Conservation (phyloP, 2,797 vertebrate genomes). For the Malurus leucopterus region DNA sequence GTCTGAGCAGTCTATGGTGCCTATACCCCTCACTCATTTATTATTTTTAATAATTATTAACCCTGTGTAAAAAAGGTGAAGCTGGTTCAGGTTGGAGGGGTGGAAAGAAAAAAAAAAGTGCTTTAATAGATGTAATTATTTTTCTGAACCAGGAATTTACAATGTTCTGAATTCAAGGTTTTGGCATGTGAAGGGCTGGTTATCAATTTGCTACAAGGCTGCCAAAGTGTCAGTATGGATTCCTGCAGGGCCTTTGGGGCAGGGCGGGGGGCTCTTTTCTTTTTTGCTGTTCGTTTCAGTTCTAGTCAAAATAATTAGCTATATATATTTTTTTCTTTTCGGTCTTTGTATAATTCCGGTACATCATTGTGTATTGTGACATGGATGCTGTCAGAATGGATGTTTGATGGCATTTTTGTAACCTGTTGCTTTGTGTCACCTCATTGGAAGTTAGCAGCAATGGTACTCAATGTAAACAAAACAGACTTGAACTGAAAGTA, state of each 20-base stretch:
- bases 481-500: conserved; percentile 40
- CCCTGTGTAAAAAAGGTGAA: neutral
- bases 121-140: conserved; percentile 11
- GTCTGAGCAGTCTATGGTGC: conserved; percentile 51
- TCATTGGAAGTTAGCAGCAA: conserved; percentile 39
- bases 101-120: neutral
- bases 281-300: conserved; percentile 44
- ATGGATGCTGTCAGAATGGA: conserved; percentile 54
- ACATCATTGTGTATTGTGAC: conserved; percentile 63
- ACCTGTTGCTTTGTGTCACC: conserved; percentile 52
- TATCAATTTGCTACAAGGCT: neutral
- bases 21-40: conserved; percentile 23
- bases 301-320: conserved; percentile 55
- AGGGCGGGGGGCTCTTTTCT: conserved; percentile 1
- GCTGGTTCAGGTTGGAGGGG: neutral
- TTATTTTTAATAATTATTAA: conserved; percentile 30
- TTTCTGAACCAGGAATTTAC: neutral
- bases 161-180: neutral
- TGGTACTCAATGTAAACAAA: conserved; percentile 1
- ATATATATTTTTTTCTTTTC: conserved; percentile 22
- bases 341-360: conserved; percentile 60
- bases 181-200: conserved; percentile 33
- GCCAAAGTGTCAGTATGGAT: conserved; percentile 24
- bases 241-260: neutral
- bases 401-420: conserved; percentile 36